Conservation (phyloP, 1,140 invertebrate genomes). For the Zaprionus gabonicus region DNA sequence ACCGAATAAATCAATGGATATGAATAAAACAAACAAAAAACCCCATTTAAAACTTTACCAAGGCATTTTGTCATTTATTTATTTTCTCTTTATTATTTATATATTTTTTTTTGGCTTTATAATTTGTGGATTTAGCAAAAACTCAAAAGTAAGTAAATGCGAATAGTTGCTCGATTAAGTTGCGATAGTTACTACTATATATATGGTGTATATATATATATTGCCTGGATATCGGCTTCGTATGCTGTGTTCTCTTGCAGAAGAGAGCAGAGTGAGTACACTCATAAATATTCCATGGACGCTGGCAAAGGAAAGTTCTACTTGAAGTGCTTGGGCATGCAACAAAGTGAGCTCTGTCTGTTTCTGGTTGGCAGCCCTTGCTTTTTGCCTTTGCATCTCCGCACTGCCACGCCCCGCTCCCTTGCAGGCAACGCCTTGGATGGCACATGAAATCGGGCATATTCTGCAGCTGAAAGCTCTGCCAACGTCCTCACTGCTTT, state of each 20-base stretch:
- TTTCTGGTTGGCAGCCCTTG: background rate
- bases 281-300: slow-evolving; percentile 40
- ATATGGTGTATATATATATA: background rate
- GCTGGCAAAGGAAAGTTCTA: slow-evolving; percentile 14
- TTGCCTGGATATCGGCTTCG: background rate
- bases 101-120: background rate
- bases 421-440: background rate
- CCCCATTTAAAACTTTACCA: slow-evolving; percentile 44
- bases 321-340: slow-evolving; percentile 28
- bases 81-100: background rate
- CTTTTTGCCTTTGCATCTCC: background rate
- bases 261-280: background rate
- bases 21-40: slow-evolving; percentile 59
- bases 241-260: background rate
- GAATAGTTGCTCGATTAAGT: background rate
- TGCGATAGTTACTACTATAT: background rate
- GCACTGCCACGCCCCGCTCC: background rate
- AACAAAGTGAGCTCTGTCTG: slow-evolving; percentile 32
- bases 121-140: background rate
- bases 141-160: background rate
- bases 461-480: slow-evolving; percentile 47
- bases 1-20: slow-evolving; percentile 70
- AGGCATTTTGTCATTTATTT: background rate
- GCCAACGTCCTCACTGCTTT: slow-evolving; percentile 34
- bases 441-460: slow-evolving; percentile 19